Evolutionary conservation across 2,888 invertebrate species (phyloP).

Genomic region (Choristoneura rosaceana): DNA sequence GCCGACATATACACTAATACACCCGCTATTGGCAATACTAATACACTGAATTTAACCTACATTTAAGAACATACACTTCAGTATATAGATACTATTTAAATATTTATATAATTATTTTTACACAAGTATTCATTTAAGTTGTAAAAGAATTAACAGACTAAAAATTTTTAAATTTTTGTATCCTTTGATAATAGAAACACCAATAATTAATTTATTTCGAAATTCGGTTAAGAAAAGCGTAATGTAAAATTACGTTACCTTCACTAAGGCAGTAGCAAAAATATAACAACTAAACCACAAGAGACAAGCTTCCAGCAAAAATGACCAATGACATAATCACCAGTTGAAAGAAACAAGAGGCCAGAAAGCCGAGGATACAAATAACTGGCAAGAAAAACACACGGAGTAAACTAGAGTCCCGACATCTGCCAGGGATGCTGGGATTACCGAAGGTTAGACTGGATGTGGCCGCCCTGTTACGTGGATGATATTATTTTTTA

Average conservation of each 20-base stretch:
- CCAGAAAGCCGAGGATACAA: conserved; percentile 57
- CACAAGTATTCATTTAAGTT: too few relatives aligned
- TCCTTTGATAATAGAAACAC: too few relatives aligned
- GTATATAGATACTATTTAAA: too few relatives aligned
- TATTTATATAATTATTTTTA: too few relatives aligned
- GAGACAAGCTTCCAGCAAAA: conserved; percentile 5
- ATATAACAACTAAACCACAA: not conserved
- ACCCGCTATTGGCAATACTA: too few relatives aligned
- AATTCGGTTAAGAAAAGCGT: too few relatives aligned
- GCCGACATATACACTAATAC: too few relatives aligned
- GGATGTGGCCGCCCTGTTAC: conserved; percentile 45
- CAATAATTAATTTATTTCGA: too few relatives aligned
- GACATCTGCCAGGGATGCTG: conserved; percentile 64
- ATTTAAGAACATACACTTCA: too few relatives aligned
- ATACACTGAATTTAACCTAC: too few relatives aligned
- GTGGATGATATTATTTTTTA: not conserved
- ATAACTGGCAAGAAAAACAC: conserved; percentile 75
- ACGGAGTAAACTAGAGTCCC: conserved; percentile 71
- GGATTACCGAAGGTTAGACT: conserved; percentile 51
- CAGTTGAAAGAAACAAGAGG: conserved; percentile 45
- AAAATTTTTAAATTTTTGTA: too few relatives aligned
- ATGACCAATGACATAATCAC: conserved; percentile 28
- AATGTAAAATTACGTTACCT: not conserved
- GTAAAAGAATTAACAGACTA: too few relatives aligned
- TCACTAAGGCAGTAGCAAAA: not conserved